A percentile compares a stretch with the other conserved stretches of the same genome.
Evolutionary conservation across 2,113 vertebrate genomes (phyloP).

Genomic region (Cavia porcellus): DNA sequence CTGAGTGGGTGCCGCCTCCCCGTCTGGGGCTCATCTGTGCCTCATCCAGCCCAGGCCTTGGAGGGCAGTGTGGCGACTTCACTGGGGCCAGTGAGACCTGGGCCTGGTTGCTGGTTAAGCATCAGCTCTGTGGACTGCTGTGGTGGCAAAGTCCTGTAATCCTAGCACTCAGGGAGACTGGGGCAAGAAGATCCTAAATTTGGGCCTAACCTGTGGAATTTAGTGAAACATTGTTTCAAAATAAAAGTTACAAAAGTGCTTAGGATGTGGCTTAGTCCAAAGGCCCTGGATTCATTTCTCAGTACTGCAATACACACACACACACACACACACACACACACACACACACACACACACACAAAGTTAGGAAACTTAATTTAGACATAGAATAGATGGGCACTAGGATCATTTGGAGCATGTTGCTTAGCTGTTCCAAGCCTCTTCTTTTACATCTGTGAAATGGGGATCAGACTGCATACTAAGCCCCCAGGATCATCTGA

Average conservation of each 20-base stretch:
- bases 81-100: neutral
- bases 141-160: neutral
- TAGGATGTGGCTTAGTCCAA: neutral
- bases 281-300: neutral
- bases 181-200: neutral
- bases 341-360: too few species aligned
- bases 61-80: neutral
- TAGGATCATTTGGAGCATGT: neutral
- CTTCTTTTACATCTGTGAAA: neutral
- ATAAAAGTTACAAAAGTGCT: neutral
- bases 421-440: neutral
- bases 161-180: neutral
- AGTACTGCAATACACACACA: too few species aligned
- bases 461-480: neutral
- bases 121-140: neutral
- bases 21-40: neutral
- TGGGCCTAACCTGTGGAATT: neutral
- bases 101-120: neutral
- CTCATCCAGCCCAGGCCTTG: neutral
- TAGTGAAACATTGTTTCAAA: neutral
- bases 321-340: too few species aligned
- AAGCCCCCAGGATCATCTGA: neutral
- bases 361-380: neutral
- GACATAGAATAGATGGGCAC: neutral
- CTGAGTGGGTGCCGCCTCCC: neutral